Evolutionary conservation across 2,113 vertebrate species (phyloP), one percentile per base, ranked within the genome.

Genomic region (Sphaerodactylus townsendi): DNA sequence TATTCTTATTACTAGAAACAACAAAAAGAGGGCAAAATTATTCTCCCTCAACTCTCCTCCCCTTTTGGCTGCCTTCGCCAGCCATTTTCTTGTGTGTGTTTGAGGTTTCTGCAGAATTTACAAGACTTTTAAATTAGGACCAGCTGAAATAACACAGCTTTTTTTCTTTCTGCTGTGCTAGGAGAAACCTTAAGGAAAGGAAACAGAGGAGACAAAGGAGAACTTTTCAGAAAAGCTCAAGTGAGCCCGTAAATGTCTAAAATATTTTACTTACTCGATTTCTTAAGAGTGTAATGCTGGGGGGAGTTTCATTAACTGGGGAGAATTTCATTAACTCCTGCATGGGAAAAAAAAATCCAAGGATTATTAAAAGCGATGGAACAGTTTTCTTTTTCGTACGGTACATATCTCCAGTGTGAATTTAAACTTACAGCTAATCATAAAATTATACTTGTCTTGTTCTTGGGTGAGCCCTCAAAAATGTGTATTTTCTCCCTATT

Each of bases 101-200:
- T 72, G 39, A 81, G 71, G 46, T 87, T 65, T 90, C 23, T 77
- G 66, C 35, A 66, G 83, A 73, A 86, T 65, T 87, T 88, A 76
- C 25, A 80, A 84, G 69, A 72, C 69, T 86, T 46, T 72, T 78
- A 90, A 95, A 92, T 92, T 85, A 91, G 86, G 91, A 53, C 91
- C 93, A 95, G 93, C 89, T 95, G 93, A 88, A 94, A 92, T 91
- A 95, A 93, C 86, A 92, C 46, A 35, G 30, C 53, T 5, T 23
- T 7, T 19, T 7, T 81, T 39, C 3, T 5, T 87, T 90, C 76
- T 86, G 66, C 82, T 75, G 70, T 83, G 70, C 46, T 94, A 86
- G 72, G 75, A 86, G 66, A 74, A 72, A 89, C 77, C 28, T 53
- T 53, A 83, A 86, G 74, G 46, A 87, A 89, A 87, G 86, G 90